Conservation (phyloP, 2,797 vertebrate genomes). For the Sparidentex hasta region DNA sequence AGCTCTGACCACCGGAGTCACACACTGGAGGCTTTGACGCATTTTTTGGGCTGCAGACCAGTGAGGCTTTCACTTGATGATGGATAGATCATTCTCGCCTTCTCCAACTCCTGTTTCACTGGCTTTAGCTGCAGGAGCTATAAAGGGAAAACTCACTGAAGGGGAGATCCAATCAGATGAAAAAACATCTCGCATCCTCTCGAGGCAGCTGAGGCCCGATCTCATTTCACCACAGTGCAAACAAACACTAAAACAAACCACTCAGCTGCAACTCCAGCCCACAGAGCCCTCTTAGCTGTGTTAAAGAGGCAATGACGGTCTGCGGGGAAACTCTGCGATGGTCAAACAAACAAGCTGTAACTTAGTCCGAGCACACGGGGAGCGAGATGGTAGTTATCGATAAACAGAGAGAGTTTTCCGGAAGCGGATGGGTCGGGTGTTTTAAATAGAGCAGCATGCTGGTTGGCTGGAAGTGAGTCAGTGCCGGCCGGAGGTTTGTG, state of each 20-base stretch:
- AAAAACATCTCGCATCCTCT: constrained; percentile 53
- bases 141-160: constrained; percentile 24
- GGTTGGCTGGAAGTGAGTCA: constrained; percentile 73
- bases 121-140: constrained; percentile 26
- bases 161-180: constrained; percentile 47
- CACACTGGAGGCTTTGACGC: constrained; percentile 34
- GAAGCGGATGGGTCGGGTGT: constrained; percentile 29
- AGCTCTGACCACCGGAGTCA: constrained; percentile 43
- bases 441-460: constrained; percentile 67
- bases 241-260: constrained; percentile 69
- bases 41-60: constrained; percentile 30
- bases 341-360: constrained; percentile 55
- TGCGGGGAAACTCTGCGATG: constrained; percentile 33
- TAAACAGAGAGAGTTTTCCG: constrained; percentile 47
- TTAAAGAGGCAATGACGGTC: constrained; percentile 54
- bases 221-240: constrained; percentile 66
- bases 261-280: constrained; percentile 35
- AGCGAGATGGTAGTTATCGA: constrained; percentile 52
- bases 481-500: constrained; percentile 66
- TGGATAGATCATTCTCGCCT: constrained; percentile 28
- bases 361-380: constrained; percentile 16
- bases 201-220: constrained; percentile 42
- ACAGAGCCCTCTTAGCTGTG: constrained; percentile 24
- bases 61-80: constrained; percentile 54
- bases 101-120: constrained; percentile 25